Conservation (phyloP, 2,113 vertebrate genomes). For the Camelus dromedarius region DNA sequence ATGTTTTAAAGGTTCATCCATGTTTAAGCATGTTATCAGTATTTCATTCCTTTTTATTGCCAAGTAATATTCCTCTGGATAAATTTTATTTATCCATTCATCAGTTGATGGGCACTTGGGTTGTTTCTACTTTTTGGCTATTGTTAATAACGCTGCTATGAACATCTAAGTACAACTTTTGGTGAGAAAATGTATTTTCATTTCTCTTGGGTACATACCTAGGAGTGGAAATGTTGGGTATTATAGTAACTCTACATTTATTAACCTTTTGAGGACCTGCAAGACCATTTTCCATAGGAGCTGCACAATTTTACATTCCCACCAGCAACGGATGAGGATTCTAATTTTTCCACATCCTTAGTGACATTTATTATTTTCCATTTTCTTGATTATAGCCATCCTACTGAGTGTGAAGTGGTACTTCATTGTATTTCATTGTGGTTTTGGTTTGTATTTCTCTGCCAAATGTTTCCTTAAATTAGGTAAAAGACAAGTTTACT, state of each 20-base stretch:
- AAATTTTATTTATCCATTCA: background rate
- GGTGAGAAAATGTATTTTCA: background rate
- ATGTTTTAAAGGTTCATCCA: background rate
- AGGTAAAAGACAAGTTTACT: background rate
- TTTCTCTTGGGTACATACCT: background rate
- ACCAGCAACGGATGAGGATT: background rate
- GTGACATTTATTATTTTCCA: background rate
- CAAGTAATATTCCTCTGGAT: background rate
- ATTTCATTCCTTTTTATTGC: background rate
- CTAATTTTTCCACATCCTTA: background rate
- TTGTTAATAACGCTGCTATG: background rate
- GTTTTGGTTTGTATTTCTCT: slow-evolving; percentile 38
- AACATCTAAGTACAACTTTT: background rate
- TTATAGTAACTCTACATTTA: background rate
- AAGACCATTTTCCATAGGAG: background rate
- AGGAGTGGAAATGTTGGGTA: background rate
- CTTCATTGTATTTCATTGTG: background rate
- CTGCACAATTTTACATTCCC: background rate
- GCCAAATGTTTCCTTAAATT: background rate
- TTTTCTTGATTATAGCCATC: background rate
- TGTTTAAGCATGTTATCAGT: background rate
- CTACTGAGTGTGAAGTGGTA: background rate
- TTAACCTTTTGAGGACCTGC: background rate
- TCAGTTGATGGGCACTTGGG: background rate
- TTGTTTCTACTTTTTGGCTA: background rate